These are phyloP conservation scores for Falco rusticolus DNA, from an alignment of 2,797 vertebrate species.

Conservation along the genomic window DNA sequence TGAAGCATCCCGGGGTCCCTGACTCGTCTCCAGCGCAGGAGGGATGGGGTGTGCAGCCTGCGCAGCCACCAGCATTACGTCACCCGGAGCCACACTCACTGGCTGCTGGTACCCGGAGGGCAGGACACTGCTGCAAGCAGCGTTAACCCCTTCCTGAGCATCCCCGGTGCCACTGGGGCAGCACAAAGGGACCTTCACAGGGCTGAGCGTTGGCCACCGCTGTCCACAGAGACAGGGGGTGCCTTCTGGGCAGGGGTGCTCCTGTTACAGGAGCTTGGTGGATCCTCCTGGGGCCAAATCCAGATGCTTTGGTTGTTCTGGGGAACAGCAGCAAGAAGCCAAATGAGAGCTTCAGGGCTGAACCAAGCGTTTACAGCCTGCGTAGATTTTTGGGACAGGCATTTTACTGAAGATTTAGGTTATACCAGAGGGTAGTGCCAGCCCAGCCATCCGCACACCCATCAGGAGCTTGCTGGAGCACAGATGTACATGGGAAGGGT, in stretches of 20 bases:
- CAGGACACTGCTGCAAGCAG: conserved; percentile 51
- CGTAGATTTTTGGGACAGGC: neutral
- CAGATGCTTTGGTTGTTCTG: neutral
- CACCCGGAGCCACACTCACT: conserved; percentile 38
- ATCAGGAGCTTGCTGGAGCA: rapidly evolving
- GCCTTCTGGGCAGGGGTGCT: neutral
- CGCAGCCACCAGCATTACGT: conserved; percentile 41
- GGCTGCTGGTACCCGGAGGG: conserved; percentile 53
- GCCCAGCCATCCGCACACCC: neutral
- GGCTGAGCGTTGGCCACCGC: rapidly evolving
- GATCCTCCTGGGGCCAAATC: neutral
- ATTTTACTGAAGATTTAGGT: neutral
- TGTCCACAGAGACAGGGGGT: neutral
- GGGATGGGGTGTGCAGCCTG: neutral
- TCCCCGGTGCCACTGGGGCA: neutral
- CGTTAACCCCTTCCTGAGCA: conserved; percentile 44
- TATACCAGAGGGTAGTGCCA: neutral
- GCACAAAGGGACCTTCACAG: neutral
- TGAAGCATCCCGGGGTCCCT: rapidly evolving
- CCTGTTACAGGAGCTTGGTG: neutral
- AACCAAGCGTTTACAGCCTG: neutral
- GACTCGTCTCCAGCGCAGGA: neutral
- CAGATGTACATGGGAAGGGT: rapidly evolving
- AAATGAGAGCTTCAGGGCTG: neutral
- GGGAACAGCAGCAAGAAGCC: neutral